These are phyloP conservation scores for Amphipyra tragopoginis DNA, from an alignment of 2,888 invertebrate genomes.

Conservation along the genomic window DNA sequence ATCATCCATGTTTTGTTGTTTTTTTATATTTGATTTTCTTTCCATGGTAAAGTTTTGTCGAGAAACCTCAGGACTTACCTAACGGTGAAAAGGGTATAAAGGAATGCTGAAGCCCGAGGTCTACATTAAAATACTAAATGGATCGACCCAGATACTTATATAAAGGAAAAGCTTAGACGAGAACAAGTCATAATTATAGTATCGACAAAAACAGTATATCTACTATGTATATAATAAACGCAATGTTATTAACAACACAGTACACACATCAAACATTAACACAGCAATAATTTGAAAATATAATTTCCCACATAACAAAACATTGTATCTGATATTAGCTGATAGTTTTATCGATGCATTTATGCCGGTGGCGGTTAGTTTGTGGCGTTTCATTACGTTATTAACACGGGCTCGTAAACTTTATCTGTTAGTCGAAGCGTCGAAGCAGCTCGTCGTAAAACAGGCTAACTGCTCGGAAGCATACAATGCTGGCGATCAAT, in stretches of 20 bases:
- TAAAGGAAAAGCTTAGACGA: too few species aligned
- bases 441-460: constrained; percentile 59
- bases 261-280: background rate
- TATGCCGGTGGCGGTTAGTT: constrained; percentile 57
- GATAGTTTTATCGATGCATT: constrained; percentile 60
- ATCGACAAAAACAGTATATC: too few species aligned
- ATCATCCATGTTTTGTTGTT: too few species aligned
- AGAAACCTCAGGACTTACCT: too few species aligned
- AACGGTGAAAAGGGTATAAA: too few species aligned
- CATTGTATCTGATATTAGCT: constrained; percentile 5
- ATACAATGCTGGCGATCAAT: constrained; percentile 60
- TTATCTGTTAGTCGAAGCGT: constrained; percentile 61
- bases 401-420: constrained; percentile 73
- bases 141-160: too few species aligned
- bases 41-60: too few species aligned
- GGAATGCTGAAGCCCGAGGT: too few species aligned
- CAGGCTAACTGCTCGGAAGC: constrained; percentile 60
- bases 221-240: too few species aligned
- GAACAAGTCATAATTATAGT: too few species aligned
- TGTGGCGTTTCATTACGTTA: constrained; percentile 68
- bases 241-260: background rate
- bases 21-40: too few species aligned
- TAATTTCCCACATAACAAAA: constrained; percentile 6
- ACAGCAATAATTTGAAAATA: background rate
- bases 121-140: too few species aligned